A percentile compares a stretch with the other conserved stretches of the same genome.
Evolutionary conservation across 2,113 vertebrate genomes (phyloP).

Genomic region (Colius striatus): DNA sequence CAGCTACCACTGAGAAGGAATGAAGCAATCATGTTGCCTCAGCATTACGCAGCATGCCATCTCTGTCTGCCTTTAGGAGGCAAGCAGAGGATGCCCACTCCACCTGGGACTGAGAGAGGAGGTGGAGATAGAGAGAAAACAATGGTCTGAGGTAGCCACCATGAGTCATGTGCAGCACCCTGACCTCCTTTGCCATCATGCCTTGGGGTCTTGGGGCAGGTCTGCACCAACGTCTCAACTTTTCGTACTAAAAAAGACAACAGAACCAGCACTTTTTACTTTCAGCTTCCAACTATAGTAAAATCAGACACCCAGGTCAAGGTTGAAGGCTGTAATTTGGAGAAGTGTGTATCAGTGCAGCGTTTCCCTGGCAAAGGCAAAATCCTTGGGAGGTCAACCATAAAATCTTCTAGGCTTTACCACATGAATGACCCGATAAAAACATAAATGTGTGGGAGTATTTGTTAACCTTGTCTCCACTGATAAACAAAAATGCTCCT

Average conservation of each 20-base stretch:
- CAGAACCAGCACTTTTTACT: background rate
- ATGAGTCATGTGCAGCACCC: background rate
- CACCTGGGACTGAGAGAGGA: fast-evolving
- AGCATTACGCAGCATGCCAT: fast-evolving
- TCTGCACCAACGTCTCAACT: background rate
- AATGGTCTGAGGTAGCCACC: background rate
- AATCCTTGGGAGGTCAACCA: background rate
- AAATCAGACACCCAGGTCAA: background rate
- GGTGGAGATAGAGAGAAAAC: background rate
- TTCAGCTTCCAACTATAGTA: background rate
- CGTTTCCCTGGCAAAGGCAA: background rate
- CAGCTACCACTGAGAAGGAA: slow-evolving; percentile 22
- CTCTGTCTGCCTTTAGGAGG: fast-evolving
- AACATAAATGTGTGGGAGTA: background rate
- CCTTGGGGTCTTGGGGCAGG: background rate
- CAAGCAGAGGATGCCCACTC: background rate
- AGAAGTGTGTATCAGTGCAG: background rate
- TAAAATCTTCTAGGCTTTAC: background rate
- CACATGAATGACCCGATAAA: background rate
- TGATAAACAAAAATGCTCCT: background rate
- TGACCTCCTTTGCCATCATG: fast-evolving
- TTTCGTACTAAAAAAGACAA: background rate
- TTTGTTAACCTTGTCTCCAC: background rate
- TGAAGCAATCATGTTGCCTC: background rate
- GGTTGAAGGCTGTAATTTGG: background rate